Evolutionary conservation across 2,113 vertebrate species (phyloP).

Genomic region (Heterotilapia buettikoferi): DNA sequence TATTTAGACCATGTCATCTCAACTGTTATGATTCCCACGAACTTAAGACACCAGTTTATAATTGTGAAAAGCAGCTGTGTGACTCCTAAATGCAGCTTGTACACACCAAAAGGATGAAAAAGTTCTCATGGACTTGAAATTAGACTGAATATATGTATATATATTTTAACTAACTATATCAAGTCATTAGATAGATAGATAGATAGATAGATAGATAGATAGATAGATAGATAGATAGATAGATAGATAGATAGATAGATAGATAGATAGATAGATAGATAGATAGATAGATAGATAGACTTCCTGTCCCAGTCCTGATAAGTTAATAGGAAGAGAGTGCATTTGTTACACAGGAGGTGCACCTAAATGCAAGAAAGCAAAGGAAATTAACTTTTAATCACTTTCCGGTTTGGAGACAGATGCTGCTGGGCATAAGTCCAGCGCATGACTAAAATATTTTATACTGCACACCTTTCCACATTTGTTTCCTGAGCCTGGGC

Average conservation of each 20-base stretch:
- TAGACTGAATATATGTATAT: background rate
- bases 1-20: conserved; percentile 34
- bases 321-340: background rate
- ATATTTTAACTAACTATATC: background rate
- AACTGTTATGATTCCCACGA: conserved; percentile 68
- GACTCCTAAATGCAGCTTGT: conserved; percentile 24
- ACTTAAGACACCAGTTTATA: conserved; percentile 15
- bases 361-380: background rate
- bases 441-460: background rate
- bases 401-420: background rate
- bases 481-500: background rate
- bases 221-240: background rate
- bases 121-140: background rate
- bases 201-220: accelerated
- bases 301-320: conserved; percentile 17
- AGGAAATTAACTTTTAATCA: background rate
- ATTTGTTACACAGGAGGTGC: background rate
- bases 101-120: background rate
- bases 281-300: accelerated
- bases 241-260: background rate
- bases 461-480: background rate
- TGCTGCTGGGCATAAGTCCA: background rate
- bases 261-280: accelerated
- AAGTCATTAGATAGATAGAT: background rate
- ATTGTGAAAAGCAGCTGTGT: conserved; percentile 7